Conservation (phyloP, 1,140 invertebrate species). For the Conus betulinus region DNA sequence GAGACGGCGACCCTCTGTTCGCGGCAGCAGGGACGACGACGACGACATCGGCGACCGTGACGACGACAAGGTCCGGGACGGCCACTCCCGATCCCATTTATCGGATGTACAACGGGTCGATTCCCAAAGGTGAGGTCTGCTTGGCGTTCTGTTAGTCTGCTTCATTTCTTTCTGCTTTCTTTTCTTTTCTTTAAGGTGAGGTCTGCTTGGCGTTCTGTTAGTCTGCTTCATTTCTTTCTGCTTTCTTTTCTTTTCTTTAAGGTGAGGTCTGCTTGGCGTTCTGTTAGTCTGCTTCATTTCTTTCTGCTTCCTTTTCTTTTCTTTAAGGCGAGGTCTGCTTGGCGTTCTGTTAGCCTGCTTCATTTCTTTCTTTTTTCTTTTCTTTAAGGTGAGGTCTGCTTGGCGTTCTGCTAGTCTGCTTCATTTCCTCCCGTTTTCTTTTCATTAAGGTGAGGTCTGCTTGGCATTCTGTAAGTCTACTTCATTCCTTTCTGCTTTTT, state of each 20-base stretch:
- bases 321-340: neutral
- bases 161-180: neutral
- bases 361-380: neutral
- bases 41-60: neutral
- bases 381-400: neutral
- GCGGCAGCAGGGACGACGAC: neutral
- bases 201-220: neutral
- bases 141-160: neutral
- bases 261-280: too few species aligned
- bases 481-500: neutral
- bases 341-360: neutral
- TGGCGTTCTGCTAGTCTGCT: neutral
- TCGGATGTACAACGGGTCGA: neutral
- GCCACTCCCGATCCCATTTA: neutral
- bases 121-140: neutral
- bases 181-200: neutral
- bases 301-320: neutral
- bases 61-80: neutral
- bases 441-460: neutral
- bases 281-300: neutral
- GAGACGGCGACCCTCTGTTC: neutral
- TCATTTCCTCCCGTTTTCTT: neutral
- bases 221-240: neutral
- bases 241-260: too few species aligned
- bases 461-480: neutral